Evolutionary conservation across 2,888 invertebrate species (phyloP).

Genomic region (Aproaerema taeniolella): DNA sequence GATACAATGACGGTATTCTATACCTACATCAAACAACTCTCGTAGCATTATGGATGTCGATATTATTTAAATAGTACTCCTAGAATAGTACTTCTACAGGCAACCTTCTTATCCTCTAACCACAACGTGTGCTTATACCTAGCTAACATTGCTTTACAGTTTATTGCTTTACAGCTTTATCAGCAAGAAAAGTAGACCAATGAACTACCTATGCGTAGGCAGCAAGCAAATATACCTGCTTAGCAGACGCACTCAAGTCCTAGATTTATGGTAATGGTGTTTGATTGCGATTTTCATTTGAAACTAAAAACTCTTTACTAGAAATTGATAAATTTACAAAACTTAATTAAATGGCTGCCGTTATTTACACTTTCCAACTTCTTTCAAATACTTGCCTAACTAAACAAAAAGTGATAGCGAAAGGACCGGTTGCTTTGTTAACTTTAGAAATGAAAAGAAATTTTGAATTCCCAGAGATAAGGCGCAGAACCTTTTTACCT

Average conservation of each 20-base stretch:
- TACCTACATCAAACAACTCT: no score
- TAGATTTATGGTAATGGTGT: no score
- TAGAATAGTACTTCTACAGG: constrained; percentile 2
- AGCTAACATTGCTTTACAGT: constrained; percentile 5
- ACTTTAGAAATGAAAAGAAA: constrained; percentile 19
- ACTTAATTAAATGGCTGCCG: constrained; percentile 1
- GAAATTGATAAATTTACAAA: no score
- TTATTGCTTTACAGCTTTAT: constrained; percentile 11
- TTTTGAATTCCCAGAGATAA: constrained; percentile 25
- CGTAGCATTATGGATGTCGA: no score
- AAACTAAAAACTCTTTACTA: no score
- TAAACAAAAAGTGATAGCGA: constrained; percentile 11
- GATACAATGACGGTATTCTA: no score
- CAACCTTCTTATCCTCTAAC: constrained; percentile 9
- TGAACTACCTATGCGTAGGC: background rate
- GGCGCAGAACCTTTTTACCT: constrained; percentile 35
- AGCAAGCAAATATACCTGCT: background rate
- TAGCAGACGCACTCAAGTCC: background rate
- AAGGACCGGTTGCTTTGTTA: constrained; percentile 29
- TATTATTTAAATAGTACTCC: no score
- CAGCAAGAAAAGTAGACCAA: constrained; percentile 5
- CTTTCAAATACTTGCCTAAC: background rate
- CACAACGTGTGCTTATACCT: constrained; percentile 1
- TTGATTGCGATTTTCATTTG: no score
- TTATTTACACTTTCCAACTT: background rate